Conservation (phyloP, 2,888 invertebrate genomes). For the Hemithea aestivaria region DNA sequence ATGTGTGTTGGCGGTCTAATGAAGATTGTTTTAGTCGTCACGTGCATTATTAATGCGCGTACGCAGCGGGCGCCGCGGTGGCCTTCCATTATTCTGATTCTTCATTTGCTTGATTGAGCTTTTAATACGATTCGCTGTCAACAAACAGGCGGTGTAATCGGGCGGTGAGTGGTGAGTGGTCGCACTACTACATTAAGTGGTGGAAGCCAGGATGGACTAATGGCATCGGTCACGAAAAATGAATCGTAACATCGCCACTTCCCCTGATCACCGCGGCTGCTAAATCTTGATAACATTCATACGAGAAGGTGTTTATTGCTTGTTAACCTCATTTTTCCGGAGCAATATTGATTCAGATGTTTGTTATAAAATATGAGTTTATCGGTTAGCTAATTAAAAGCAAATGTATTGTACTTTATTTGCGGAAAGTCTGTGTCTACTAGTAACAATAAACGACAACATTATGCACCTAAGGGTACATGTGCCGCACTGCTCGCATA, state of each 20-base stretch:
- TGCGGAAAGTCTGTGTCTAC: slow-evolving; percentile 9
- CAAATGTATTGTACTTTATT: slow-evolving; percentile 5
- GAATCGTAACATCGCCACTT: slow-evolving; percentile 55
- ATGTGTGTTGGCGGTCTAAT: slow-evolving; percentile 69
- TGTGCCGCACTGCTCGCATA: too few species aligned
- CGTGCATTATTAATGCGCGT: slow-evolving; percentile 77
- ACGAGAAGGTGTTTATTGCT: slow-evolving; percentile 30
- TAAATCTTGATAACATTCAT: slow-evolving; percentile 37
- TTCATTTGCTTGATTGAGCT: slow-evolving; percentile 79
- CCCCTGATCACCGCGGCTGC: slow-evolving; percentile 42
- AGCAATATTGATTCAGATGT: slow-evolving; percentile 8
- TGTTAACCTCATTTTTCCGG: slow-evolving; percentile 18
- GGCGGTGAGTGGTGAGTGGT: slow-evolving; percentile 30
- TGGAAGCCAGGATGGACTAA: slow-evolving; percentile 45
- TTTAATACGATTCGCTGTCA: slow-evolving; percentile 76
- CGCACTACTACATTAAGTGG: slow-evolving; percentile 58
- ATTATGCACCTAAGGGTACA: neutral
- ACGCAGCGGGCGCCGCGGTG: slow-evolving; percentile 66
- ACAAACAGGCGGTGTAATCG: slow-evolving; percentile 69
- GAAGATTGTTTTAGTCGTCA: slow-evolving; percentile 73
- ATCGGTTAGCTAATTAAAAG: slow-evolving; percentile 1
- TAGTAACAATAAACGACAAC: neutral
- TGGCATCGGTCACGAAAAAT: slow-evolving; percentile 65
- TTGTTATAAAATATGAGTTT: slow-evolving; percentile 4
- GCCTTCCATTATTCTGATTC: slow-evolving; percentile 75